Evolutionary conservation across 2,113 vertebrate genomes (phyloP).

Genomic region (Hyla sarda): DNA sequence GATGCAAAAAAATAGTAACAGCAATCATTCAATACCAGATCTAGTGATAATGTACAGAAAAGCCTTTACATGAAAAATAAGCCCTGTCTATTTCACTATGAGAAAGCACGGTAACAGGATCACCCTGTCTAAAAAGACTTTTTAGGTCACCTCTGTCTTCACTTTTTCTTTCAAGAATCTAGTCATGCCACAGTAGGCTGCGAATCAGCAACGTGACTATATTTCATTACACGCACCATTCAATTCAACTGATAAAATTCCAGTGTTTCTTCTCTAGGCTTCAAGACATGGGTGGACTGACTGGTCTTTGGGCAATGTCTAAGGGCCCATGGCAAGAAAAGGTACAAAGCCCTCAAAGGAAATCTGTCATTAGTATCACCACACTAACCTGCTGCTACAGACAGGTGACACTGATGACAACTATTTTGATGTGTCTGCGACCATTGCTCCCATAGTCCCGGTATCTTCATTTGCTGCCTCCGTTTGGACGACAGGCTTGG

Average conservation of each 20-base stretch:
- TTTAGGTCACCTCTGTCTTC: neutral
- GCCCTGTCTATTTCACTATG: slow-evolving; percentile 28
- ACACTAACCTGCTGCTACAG: no score
- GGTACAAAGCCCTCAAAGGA: no score
- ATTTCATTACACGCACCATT: neutral
- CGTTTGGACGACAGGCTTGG: no score
- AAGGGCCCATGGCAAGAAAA: neutral
- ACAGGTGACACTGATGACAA: no score
- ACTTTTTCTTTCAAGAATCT: neutral
- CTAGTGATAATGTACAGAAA: slow-evolving; percentile 23
- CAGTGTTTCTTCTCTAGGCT: neutral
- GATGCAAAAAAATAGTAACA: slow-evolving; percentile 14
- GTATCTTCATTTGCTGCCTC: no score
- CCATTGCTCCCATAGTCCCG: no score
- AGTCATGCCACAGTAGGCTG: neutral
- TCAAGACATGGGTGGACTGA: neutral
- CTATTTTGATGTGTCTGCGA: no score
- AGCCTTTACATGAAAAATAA: slow-evolving; percentile 39
- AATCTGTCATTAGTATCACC: no score
- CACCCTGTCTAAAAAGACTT: neutral
- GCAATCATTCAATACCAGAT: slow-evolving; percentile 34
- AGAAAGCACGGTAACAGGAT: neutral
- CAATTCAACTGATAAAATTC: neutral
- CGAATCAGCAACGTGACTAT: neutral
- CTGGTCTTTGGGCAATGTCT: neutral